Percentiles rank a stretch among this genome's conserved stretches.
Evolutionary conservation across 2,888 invertebrate species (phyloP).

Genomic region (Heliconius aoede): DNA sequence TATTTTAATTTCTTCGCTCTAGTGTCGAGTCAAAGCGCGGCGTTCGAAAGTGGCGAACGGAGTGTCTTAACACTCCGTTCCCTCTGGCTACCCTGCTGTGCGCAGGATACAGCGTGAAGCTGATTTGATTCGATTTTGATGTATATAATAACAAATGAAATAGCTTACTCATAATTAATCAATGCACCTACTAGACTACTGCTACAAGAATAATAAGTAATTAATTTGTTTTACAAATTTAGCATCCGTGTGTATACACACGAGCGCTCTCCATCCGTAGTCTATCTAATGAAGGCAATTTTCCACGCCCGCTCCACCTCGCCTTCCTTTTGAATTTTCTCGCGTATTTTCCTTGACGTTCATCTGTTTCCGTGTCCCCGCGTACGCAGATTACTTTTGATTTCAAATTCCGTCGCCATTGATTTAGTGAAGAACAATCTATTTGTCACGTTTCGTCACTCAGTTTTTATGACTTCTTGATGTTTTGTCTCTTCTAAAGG

Average conservation of each 20-base stretch:
- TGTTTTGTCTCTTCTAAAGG: constrained; percentile 28
- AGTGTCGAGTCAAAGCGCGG: too few species aligned
- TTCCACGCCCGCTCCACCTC: constrained; percentile 75
- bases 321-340: constrained; percentile 79
- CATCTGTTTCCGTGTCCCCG: constrained; percentile 77
- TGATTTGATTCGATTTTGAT: too few species aligned
- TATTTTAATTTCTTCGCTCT: too few species aligned
- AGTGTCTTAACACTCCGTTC: too few species aligned
- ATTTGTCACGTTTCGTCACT: constrained; percentile 41
- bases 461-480: constrained; percentile 28
- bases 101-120: too few species aligned
- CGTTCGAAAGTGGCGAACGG: too few species aligned
- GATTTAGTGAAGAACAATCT: constrained; percentile 68
- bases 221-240: constrained; percentile 25
- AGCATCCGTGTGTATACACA: constrained; percentile 41
- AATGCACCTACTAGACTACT: not conserved
- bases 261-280: constrained; percentile 59
- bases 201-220: constrained; percentile 28
- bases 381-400: constrained; percentile 79
- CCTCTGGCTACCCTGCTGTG: too few species aligned
- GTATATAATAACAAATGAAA: not conserved
- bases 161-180: not conserved
- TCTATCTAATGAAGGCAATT: constrained; percentile 83
- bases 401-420: constrained; percentile 75
- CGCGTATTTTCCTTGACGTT: constrained; percentile 80